A percentile compares a stretch with the other conserved stretches of the same genome.
These are phyloP conservation scores for Synanthedon myopaeformis DNA, from an alignment of 2,888 invertebrate species.

Conservation along the genomic window DNA sequence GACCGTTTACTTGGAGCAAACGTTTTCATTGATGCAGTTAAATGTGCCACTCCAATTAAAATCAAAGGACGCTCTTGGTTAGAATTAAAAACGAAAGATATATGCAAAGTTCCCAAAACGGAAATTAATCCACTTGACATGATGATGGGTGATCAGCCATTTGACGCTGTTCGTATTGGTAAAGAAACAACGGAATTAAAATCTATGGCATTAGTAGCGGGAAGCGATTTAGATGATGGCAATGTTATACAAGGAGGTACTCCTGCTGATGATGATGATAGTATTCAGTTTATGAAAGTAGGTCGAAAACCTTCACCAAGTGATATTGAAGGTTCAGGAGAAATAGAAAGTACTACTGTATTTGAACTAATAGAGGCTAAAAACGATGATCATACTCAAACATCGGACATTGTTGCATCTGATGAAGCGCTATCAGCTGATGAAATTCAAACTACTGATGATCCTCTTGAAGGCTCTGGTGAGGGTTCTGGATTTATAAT, in stretches of 20 bases:
- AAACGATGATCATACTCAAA: constrained; percentile 1
- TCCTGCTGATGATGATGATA: constrained; percentile 48
- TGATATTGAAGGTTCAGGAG: constrained; percentile 52
- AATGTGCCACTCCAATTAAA: constrained; percentile 67
- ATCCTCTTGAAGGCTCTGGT: constrained; percentile 47
- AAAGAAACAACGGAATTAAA: constrained; percentile 48
- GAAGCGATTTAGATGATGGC: constrained; percentile 51
- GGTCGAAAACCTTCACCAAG: constrained; percentile 25
- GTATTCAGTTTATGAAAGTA: constrained; percentile 46
- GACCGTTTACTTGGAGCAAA: constrained; percentile 69
- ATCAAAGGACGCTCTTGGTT: constrained; percentile 67
- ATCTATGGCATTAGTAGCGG: constrained; percentile 42
- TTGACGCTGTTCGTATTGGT: constrained; percentile 41
- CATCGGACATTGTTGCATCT: constrained; percentile 10
- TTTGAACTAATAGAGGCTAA: constrained; percentile 33
- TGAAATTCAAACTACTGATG: constrained; percentile 33
- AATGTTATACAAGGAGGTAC: constrained; percentile 39
- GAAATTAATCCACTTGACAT: constrained; percentile 58
- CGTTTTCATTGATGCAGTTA: constrained; percentile 66
- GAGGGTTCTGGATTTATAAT: constrained; percentile 45
- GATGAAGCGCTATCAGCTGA: constrained; percentile 35
- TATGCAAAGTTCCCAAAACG: constrained; percentile 56
- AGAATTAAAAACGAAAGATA: constrained; percentile 67
- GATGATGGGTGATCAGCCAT: constrained; percentile 75
- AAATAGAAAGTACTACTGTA: constrained; percentile 50